Evolutionary conservation across 2,888 invertebrate genomes (phyloP).

Genomic region (Nymphalis c-album): DNA sequence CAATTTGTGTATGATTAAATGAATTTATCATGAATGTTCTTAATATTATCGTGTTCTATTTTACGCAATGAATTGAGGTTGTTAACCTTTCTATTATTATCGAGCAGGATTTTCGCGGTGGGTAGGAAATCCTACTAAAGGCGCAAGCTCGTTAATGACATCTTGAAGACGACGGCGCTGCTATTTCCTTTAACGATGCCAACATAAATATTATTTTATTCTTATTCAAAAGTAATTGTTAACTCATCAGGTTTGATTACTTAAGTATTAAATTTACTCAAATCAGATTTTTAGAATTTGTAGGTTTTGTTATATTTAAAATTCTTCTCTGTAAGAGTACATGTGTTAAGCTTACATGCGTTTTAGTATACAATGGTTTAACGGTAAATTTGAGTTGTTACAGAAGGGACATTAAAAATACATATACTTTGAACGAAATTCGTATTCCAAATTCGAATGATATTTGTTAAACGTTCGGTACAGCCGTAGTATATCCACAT

Average conservation of each 20-base stretch:
- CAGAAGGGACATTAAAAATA: too few species aligned
- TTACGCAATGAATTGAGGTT: conserved; percentile 7
- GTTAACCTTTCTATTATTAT: conserved; percentile 24
- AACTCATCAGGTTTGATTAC: not conserved
- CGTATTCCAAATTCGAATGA: too few species aligned
- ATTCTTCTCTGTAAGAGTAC: too few species aligned
- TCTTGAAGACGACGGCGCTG: conserved; percentile 34
- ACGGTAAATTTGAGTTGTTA: too few species aligned
- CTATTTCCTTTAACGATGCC: conserved; percentile 31
- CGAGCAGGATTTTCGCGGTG: conserved; percentile 42
- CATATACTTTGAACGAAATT: too few species aligned
- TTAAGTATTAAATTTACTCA: not conserved
- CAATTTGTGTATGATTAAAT: too few species aligned
- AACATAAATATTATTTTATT: conserved; percentile 9
- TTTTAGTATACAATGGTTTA: too few species aligned
- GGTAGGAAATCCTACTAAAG: conserved; percentile 39
- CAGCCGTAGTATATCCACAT: too few species aligned
- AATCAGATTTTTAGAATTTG: too few species aligned
- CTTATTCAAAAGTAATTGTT: conserved; percentile 3
- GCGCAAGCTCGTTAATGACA: conserved; percentile 34
- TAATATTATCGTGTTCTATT: not conserved
- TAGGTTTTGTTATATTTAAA: too few species aligned
- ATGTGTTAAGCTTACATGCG: too few species aligned
- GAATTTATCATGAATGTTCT: not conserved
- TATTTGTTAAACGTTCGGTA: too few species aligned